These are phyloP conservation scores for western clawed frog (Xenopus tropicalis) DNA, from an alignment of 2,113 vertebrate genomes.

Conservation along the genomic window DNA sequence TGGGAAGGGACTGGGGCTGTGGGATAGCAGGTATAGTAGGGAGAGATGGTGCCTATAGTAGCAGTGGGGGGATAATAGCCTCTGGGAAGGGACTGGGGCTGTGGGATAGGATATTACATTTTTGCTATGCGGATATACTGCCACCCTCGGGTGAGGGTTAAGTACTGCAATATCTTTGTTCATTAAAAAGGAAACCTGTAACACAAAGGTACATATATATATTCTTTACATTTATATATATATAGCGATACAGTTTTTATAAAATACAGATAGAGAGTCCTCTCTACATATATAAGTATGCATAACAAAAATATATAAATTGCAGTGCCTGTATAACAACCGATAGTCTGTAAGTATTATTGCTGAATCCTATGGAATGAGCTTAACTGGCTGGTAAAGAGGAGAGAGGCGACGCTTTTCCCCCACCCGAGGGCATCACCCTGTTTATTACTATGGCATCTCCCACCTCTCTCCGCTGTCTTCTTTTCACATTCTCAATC, in stretches of 20 bases:
- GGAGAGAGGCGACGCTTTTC: slow-evolving; percentile 1
- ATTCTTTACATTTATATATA: slow-evolving; percentile 24
- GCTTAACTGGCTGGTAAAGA: slow-evolving; percentile 26
- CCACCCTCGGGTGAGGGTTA: too few species aligned
- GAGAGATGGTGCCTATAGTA: too few species aligned
- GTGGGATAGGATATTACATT: too few species aligned
- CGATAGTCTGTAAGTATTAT: slow-evolving; percentile 26
- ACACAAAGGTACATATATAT: background rate
- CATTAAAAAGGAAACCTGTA: too few species aligned
- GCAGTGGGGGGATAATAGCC: too few species aligned
- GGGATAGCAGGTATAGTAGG: too few species aligned
- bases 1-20: too few species aligned
- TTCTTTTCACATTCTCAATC: background rate
- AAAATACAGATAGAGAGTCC: slow-evolving; percentile 33
- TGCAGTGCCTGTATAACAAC: slow-evolving; percentile 38
- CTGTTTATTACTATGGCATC: background rate
- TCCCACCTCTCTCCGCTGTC: background rate
- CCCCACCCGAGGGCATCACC: background rate
- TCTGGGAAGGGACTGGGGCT: too few species aligned
- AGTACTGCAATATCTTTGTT: too few species aligned
- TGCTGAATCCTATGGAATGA: slow-evolving; percentile 27
- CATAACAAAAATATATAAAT: slow-evolving; percentile 46
- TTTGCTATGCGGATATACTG: too few species aligned
- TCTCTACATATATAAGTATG: slow-evolving; percentile 35
- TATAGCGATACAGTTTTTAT: slow-evolving; percentile 27